phyloP scores from a whole-genome alignment of 2,113 vertebrate species.

The Tiliqua scincoides region DNA sequence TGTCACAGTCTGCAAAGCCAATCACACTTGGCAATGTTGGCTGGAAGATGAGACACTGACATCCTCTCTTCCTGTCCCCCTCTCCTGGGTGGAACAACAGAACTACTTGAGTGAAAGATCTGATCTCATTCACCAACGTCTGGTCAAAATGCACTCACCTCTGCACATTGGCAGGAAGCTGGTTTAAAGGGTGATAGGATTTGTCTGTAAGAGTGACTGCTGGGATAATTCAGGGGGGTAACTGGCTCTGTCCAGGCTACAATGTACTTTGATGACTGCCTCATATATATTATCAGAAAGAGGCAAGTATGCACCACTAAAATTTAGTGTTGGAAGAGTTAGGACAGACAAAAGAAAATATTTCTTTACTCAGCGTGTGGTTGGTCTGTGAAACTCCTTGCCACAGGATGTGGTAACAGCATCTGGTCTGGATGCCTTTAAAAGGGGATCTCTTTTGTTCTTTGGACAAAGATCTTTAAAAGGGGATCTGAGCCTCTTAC shows the following conservation, averaged over 20 bases:
- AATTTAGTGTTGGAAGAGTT: too few species aligned
- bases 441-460: too few species aligned
- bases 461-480: too few species aligned
- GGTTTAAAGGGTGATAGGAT: background rate
- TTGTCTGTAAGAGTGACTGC: background rate
- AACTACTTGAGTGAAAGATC: background rate
- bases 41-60: background rate
- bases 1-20: background rate
- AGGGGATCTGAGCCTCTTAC: too few species aligned
- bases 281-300: background rate
- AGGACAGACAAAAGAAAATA: too few species aligned
- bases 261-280: background rate
- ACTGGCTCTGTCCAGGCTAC: background rate
- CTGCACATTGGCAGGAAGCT: background rate
- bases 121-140: background rate
- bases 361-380: too few species aligned
- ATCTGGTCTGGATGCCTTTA: too few species aligned
- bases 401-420: too few species aligned
- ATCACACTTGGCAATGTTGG: background rate
- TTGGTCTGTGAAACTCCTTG: too few species aligned
- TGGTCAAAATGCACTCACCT: background rate
- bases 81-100: background rate
- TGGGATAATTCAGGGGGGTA: background rate
- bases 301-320: background rate
- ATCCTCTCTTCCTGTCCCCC: too few species aligned